Base-by-base conservation (phyloP, 2,797 vertebrate species). In the Sebastes trivittatus region DNA sequence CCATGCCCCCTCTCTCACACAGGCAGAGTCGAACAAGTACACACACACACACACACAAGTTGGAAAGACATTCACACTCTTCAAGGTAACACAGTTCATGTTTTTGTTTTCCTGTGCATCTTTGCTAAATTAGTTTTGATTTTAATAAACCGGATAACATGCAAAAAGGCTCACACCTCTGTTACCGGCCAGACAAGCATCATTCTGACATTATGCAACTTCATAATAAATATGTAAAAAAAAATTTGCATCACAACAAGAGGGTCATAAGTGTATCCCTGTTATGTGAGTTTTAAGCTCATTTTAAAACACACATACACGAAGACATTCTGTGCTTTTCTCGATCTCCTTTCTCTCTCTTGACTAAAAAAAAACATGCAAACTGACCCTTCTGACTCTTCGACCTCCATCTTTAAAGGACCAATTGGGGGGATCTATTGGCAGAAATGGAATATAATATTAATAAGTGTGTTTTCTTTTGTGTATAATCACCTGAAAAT, bases 1-100 rank as follows among this genome's bases (percentile, higher is more conserved):
- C 84, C 75, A 83, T 85, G 70, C 69, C 87, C 87, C 83, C 74
- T 58, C 64, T 87, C 71, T 88, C 78, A 88, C 70, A 84, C 78
- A 72, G 68, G 61, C 69, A 69, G 36, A 82, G 59, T 65, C 49
- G 7, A 78, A 84, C 20, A 58, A 23, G 11, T 10, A n/a, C 73
- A 67, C 63, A 54, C 68, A 58, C 9, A 75, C 65, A 84, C 71
- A 69, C 63, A 78, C 42, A 78, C 42, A 59, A 23, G 34, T n/a
- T 27, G 56, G 30, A 66, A 69, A 65, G 49, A 30, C 10, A 3
- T 14, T 22, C 70, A 46, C 56, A 70, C 74, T 64, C 64, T 72
- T 32, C 14, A 58, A 70, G 75, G 74, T 77, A 73, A 65, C 52
- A 68, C 9, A 73, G 60, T 75, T 73, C 62, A 75, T 29, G 34